Evolutionary conservation across 2,888 invertebrate genomes (phyloP).

Genomic region (Lasioglossum lativentre): DNA sequence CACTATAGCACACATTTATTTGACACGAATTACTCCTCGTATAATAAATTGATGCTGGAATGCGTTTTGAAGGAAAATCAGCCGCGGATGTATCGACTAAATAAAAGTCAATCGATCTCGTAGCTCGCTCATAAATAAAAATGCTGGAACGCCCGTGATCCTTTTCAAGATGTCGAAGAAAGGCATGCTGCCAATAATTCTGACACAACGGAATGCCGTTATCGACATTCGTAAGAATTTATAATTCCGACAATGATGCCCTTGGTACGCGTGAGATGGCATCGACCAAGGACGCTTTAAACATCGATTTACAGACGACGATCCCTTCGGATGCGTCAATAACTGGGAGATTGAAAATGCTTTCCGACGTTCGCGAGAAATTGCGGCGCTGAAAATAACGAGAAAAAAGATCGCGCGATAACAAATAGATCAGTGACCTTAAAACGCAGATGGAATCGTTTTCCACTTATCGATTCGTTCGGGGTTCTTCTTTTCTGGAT

Average conservation of each 20-base stretch:
- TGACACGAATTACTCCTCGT: background rate
- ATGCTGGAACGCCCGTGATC: background rate
- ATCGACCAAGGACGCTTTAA: background rate
- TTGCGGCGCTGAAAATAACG: slow-evolving; percentile 11
- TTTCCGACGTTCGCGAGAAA: slow-evolving; percentile 17
- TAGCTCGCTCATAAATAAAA: background rate
- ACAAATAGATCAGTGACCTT: slow-evolving; percentile 4
- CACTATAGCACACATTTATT: background rate
- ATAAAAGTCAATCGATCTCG: slow-evolving; percentile 5
- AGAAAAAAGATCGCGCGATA: slow-evolving; percentile 13
- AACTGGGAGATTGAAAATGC: slow-evolving; percentile 20
- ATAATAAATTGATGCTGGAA: background rate
- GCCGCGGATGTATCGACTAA: background rate
- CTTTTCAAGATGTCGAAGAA: background rate
- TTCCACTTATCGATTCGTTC: slow-evolving; percentile 3
- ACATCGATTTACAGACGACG: slow-evolving; percentile 19
- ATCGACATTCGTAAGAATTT: slow-evolving; percentile 25
- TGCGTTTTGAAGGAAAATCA: background rate
- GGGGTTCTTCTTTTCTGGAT: background rate
- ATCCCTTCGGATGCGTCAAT: slow-evolving; percentile 5
- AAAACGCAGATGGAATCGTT: slow-evolving; percentile 11
- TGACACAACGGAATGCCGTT: slow-evolving; percentile 15
- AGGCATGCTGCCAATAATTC: slow-evolving; percentile 54
- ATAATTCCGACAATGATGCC: slow-evolving; percentile 11
- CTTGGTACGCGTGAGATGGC: background rate